Evolutionary conservation across 2,888 invertebrate species (phyloP), one percentile per base, ranked within the genome.

Genomic region (Pristionchus fissidentatus): DNA sequence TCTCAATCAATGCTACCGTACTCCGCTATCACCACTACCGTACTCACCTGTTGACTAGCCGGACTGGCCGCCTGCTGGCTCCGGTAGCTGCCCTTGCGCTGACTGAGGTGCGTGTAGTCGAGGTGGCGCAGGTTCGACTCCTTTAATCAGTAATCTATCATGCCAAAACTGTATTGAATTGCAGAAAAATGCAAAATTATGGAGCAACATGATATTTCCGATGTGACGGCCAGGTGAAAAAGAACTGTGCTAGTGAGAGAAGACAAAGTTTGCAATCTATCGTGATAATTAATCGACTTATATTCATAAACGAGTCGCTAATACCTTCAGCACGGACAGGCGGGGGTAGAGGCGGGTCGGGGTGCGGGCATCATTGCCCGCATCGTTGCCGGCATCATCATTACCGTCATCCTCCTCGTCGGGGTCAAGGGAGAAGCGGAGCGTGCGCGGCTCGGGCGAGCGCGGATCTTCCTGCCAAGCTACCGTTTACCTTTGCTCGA

Each of bases 51-150:
- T 5, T 57, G 79, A 26, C 79, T 43, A 8, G n/a, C 13, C 5
- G 79, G 79, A 41, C 79, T 79, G n/a, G n/a, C n/a, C 57, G 1
- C 7, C 41, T 38, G 10, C 3, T 26, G 57, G 57, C 41, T 79
- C 4, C 79, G 49, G 41, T 79, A 79, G 79, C 79, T 79, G 79
- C 52, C 79, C 41, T 43, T 55, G 15, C 79, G 29, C 57, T 55
- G 38, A 57, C 41, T 43, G 22, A 79, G 79, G 49, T 79, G 35
- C 8, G 41, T 8, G 79, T 57, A 79, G 41, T 79, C 79, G 15
- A 79, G 57, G 38, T 79, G 79, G 26, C 79, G 79, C 26, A 79
- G 57, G 41, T 55, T 41, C 41, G 52, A 15, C 3, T 79, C 79
- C 41, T 57, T n/a, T n/a, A 41, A 70, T n/a, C 29, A 15, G 26